These are phyloP conservation scores for Pemphredon lugubris DNA, from an alignment of 2,888 invertebrate genomes.

Conservation along the genomic window DNA sequence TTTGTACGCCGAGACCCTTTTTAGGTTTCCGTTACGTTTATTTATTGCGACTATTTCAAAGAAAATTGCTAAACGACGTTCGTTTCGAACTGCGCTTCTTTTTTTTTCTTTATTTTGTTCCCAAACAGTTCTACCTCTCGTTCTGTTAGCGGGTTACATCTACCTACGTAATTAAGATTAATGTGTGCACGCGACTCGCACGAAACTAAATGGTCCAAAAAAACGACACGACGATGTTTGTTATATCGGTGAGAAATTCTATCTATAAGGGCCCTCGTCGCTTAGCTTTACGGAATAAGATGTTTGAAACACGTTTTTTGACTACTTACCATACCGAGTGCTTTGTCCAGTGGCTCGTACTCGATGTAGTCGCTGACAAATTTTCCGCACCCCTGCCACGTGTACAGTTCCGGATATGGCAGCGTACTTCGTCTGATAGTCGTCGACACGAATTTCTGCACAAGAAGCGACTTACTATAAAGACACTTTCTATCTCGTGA, in stretches of 20 bases:
- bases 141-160: conserved; percentile 47
- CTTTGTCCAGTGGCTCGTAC: conserved; percentile 87
- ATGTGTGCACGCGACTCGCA: conserved; percentile 45
- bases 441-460: conserved; percentile 94
- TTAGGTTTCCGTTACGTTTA: neutral
- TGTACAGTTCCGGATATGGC: conserved; percentile 86
- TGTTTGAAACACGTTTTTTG: conserved; percentile 18
- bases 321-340: conserved; percentile 86
- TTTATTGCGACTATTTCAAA: conserved; percentile 16
- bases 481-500: conserved; percentile 36
- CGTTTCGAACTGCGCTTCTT: conserved; percentile 37
- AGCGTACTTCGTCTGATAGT: conserved; percentile 90
- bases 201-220: conserved; percentile 54
- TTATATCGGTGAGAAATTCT: conserved; percentile 37
- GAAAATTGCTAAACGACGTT: no score
- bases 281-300: conserved; percentile 36
- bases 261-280: conserved; percentile 43
- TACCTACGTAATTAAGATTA: conserved; percentile 41
- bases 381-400: conserved; percentile 87
- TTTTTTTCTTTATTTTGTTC: conserved; percentile 10
- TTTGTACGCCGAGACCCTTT: neutral
- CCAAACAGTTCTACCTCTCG: conserved; percentile 60
- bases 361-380: conserved; percentile 91
- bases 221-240: conserved; percentile 32
- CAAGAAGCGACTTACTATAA: conserved; percentile 28